A percentile compares a stretch with the other conserved stretches of the same genome.
Evolutionary conservation across 1,140 invertebrate genomes (phyloP).

Genomic region (Papilio polytes): DNA sequence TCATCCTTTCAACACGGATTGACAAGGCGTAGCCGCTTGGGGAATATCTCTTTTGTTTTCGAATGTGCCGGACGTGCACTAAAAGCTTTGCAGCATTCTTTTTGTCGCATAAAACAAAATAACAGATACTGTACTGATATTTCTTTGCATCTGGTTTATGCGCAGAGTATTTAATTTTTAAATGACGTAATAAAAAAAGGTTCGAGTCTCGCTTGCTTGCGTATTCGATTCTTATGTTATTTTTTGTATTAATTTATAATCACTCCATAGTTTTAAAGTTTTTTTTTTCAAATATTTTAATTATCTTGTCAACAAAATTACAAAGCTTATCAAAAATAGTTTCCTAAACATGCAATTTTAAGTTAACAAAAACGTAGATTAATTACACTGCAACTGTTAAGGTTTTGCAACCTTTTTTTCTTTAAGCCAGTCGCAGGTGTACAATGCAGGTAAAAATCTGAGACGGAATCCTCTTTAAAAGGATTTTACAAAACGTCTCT

Average conservation of each 20-base stretch:
- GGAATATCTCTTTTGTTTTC: conserved; percentile 26
- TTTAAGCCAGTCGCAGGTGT: conserved; percentile 68
- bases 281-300: too few relatives aligned
- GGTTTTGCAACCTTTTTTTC: conserved; percentile 43
- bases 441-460: conserved; percentile 68
- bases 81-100: conserved; percentile 16
- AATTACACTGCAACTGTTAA: neutral
- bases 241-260: too few relatives aligned
- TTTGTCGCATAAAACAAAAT: conserved; percentile 23
- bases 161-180: neutral
- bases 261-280: too few relatives aligned
- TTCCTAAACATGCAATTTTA: neutral
- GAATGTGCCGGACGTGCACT: conserved; percentile 20
- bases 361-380: neutral
- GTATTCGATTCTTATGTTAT: too few relatives aligned
- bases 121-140: neutral
- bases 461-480: conserved; percentile 38
- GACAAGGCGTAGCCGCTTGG: conserved; percentile 5
- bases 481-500: conserved; percentile 41
- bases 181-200: neutral
- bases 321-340: neutral
- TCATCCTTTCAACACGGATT: conserved; percentile 1
- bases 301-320: too few relatives aligned
- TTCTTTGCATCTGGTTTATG: neutral
- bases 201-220: too few relatives aligned